Evolutionary conservation across 1,140 invertebrate genomes (phyloP).

Genomic region (Gonioctena quinquepunctata): DNA sequence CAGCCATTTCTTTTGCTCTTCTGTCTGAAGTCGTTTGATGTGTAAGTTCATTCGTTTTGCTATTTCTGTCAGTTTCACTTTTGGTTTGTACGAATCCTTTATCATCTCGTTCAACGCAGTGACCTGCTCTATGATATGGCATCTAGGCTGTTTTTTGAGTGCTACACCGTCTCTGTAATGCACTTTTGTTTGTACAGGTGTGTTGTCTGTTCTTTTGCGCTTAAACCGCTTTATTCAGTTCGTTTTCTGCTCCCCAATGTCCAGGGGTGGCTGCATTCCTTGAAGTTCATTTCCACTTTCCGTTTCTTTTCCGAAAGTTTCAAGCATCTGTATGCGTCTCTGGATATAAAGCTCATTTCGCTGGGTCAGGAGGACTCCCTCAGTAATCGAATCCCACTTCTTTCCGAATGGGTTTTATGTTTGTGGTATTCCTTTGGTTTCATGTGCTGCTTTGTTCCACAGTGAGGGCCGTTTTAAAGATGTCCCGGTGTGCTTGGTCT

Average conservation of each 20-base stretch:
- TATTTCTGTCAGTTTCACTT: background rate
- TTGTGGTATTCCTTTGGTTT: background rate
- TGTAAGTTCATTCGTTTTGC: background rate
- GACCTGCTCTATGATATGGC: background rate
- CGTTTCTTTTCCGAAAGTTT: background rate
- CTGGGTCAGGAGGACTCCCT: background rate
- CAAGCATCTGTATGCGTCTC: background rate
- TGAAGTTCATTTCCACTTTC: background rate
- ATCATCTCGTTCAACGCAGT: no score
- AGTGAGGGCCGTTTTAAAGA: background rate
- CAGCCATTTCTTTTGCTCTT: no score
- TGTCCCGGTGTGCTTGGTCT: no score
- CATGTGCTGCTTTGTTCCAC: background rate
- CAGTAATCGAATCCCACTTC: background rate
- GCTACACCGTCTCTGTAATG: background rate
- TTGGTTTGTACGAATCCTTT: background rate
- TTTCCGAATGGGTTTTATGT: no score
- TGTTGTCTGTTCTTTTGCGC: no score
- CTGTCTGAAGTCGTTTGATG: no score
- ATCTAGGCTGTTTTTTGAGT: background rate
- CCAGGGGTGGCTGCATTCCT: no score
- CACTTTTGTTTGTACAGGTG: background rate
- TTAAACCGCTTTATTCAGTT: background rate
- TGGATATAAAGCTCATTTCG: background rate
- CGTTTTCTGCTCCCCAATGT: background rate